Base-by-base conservation (phyloP, 2,888 invertebrate genomes). In the Chymomyza fuscimana region DNA sequence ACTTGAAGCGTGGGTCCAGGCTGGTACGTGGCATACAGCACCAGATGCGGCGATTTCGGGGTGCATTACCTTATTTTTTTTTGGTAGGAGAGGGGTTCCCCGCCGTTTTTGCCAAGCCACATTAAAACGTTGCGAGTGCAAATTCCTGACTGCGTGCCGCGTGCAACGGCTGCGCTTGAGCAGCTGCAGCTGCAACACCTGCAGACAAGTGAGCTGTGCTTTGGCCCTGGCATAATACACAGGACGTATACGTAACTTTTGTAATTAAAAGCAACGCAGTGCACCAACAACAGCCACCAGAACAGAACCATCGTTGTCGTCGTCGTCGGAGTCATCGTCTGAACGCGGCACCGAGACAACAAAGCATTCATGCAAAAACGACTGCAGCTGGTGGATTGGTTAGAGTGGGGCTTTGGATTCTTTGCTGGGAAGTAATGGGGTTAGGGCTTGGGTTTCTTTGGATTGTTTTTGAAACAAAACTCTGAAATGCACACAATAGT, bases 191-290 rank as follows among this genome's bases (percentile, higher is more conserved):
- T 58, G 85, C 87, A 86, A 82, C 83, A 87, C 87, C 83, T 83
- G 87, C 87, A 83, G 69, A 75, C 73, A 73, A 67, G 76, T 54
- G 54, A 54, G 40, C 54, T 54, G 54, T 19, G 54, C 54, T 19
- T 54, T 54, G 54, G 16, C 22, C 16, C 54, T 54, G 54, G 7
- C 16, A 16, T 19, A n/a, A 76, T 56, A 62, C 72, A 76, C 75
- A 76, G 86, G 77, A 79, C 83, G 86, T 86, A 83, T 80, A 83
- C 83, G 83, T 83, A 84, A 86, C 84, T 88, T 88, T 88, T 87
- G 83, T 87, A 83, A 83, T 83, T 87, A 83, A 87, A 87, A 88
- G 77, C 84, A 80, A 72, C 87, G 80, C 87, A 87, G 25, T 81
- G 88, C 81, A 71, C 74, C 69, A 58, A 56, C 69, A 70, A 59